Evolutionary conservation across 37 sponge, comb jelly and placozoan species (phyloP), one percentile per base, ranked within the genome.

Genomic region (Axinella damicornis): DNA sequence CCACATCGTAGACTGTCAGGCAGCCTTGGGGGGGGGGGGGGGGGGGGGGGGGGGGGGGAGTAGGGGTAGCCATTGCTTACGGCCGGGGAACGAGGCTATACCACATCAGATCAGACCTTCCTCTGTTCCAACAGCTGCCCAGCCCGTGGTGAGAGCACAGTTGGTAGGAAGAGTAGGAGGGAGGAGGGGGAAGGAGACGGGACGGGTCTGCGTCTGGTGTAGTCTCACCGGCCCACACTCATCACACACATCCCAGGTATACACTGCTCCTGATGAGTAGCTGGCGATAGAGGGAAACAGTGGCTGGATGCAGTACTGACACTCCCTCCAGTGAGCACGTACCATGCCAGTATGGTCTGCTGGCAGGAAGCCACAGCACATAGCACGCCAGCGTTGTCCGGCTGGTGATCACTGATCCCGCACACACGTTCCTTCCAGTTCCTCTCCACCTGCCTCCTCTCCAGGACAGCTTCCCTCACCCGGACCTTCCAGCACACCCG

Each of bases 371-470:
- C 57, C 18, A 63, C 73, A 73, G 64, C 69, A 46, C 73, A 74
- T 21, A 92, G 79, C 1, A 77, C 68, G 4, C 92, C 87, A 71
- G 33, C 41, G 38, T 34, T 30, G 27, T 76, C 72, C 25, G 92
- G 92, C 41, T 87, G 87, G 25, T 63, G 63, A 24, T 87, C 88
- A 57, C 79, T 68, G 30, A 87, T 77, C 30, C 79, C 88, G 83
- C 92, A 92, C 22, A 65, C 75, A 34, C 84, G 54, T 37, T 92
- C 94, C 76, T 83, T 94, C 94, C 94, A 94, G 77, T 94, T 94
- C n/a, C 80, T 78, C 24, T 39, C 62, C 15, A 90, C 77, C 33
- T 56, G 65, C 57, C 64, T 85, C 65, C 57, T 78, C 46, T 79
- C 33, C 6, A 81, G 37, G 13, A 87, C 31, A 9, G 68, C 11